Evolutionary conservation across 2,797 vertebrate genomes (phyloP), one percentile per base, ranked within the genome.

Genomic region (Premnoplex brunnescens): DNA sequence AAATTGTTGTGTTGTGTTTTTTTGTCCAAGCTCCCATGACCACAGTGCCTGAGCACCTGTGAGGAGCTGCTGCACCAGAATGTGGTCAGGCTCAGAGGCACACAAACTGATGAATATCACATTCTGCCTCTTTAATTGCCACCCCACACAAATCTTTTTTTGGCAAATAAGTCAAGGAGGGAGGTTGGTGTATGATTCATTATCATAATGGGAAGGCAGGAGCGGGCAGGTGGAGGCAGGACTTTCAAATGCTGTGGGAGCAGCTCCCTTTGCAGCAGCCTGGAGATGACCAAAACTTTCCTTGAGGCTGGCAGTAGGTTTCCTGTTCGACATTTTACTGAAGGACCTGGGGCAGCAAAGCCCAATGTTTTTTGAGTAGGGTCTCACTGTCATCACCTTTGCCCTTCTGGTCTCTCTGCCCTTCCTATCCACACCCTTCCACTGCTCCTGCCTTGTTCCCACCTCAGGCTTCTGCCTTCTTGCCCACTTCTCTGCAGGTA

Each of bases 141-240:
- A 43, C 44, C 44, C 44, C 44, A n/a, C 60, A 39, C 43, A 73
- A 54, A 71, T 91, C 34, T 76, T 28, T 68, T 88, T 94, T 69
- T 88, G 46, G 79, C 51, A 39, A 12, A 41, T 89, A 72, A 94
- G 71, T 91, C 56, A 71, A 78, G 81, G 80, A 68, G 39, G 80
- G 51, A 60, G 58, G 24, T 14, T 85, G 44, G 16, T 36, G 30
- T 6, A 5, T 62, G 91, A 93, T 84, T 96, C 63, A 68, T 76
- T 52, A 72, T 60, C 21, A 6, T 28, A 54, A 51, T 49, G 14
- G 51, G 64, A 36, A 59, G 85, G 76, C 81, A 39, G 78, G 86
- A 94, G 74, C 9, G 5, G 85, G 60, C 92, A 95, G 68, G 86
- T 76, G 49, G 89, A 74, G 85, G 44, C 72, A 93, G 78, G 78